These are phyloP conservation scores for Hyposoter didymator DNA, from an alignment of 2,888 invertebrate species.

Conservation along the genomic window DNA sequence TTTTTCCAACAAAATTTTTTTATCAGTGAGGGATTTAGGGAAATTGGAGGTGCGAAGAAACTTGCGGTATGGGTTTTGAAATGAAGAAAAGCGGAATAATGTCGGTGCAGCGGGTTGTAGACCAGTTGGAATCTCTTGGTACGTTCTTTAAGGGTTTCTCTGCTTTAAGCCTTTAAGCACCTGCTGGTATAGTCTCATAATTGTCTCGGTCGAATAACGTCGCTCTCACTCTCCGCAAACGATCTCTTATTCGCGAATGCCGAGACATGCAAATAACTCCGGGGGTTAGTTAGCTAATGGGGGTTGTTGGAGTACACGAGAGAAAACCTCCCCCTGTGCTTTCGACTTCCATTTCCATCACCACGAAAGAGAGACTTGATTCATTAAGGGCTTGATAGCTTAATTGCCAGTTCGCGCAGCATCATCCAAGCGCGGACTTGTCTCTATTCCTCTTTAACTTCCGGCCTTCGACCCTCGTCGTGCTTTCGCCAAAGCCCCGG, in stretches of 20 bases:
- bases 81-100: conserved; percentile 29
- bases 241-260: conserved; percentile 53
- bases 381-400: conserved; percentile 84
- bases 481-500: conserved; percentile 50
- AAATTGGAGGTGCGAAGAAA: too few relatives aligned
- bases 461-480: conserved; percentile 53
- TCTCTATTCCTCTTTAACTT: conserved; percentile 65
- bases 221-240: conserved; percentile 75
- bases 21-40: too few relatives aligned
- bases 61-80: too few relatives aligned
- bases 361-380: conserved; percentile 75
- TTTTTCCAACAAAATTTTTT: too few relatives aligned
- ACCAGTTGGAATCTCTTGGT: conserved; percentile 48
- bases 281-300: conserved; percentile 84
- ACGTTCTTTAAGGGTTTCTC: conserved; percentile 77
- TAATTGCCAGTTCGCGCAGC: conserved; percentile 81
- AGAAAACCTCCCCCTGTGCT: conserved; percentile 70
- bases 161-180: conserved; percentile 83
- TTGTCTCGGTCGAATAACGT: conserved; percentile 82
- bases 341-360: conserved; percentile 30
- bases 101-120: conserved; percentile 13
- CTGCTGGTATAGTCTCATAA: conserved; percentile 81
- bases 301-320: conserved; percentile 75
- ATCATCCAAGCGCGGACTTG: conserved; percentile 57
- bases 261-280: conserved; percentile 84